phyloP scores from a whole-genome alignment of 2,888 invertebrate genomes.

The Hecatera dysodea region DNA sequence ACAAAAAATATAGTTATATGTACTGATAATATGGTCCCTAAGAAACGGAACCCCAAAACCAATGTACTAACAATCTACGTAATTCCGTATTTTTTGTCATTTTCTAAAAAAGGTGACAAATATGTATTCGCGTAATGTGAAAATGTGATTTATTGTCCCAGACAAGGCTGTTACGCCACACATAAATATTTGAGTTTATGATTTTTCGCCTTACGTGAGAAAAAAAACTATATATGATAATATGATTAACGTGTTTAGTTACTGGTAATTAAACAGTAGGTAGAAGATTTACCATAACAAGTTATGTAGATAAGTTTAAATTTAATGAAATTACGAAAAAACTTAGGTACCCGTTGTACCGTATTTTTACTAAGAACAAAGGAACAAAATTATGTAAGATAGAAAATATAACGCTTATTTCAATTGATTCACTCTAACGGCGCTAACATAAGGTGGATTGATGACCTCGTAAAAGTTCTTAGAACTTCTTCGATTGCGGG shows the following conservation, averaged over 20 bases:
- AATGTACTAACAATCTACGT: not conserved
- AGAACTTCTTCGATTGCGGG: not conserved
- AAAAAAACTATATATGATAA: not conserved
- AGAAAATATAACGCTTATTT: not conserved
- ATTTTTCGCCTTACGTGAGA: not conserved
- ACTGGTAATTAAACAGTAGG: conserved; percentile 2
- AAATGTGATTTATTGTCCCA: conserved; percentile 14
- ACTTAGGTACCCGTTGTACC: too few relatives aligned
- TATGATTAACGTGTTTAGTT: not conserved
- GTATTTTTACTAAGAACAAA: too few relatives aligned
- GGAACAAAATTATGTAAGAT: not conserved
- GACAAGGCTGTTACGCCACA: not conserved
- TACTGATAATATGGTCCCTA: not conserved
- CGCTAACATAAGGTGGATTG: not conserved
- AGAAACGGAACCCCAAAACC: not conserved
- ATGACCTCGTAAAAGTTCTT: not conserved
- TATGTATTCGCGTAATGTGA: not conserved
- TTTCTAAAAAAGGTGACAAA: not conserved
- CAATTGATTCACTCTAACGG: too few relatives aligned
- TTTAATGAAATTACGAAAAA: not conserved
- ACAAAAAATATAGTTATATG: too few relatives aligned
- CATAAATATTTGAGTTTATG: conserved; percentile 18
- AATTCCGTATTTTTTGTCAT: not conserved
- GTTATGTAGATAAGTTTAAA: not conserved
- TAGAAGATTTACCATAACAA: conserved; percentile 1